Evolutionary conservation across 2,888 invertebrate genomes (phyloP).

Genomic region (Endotricha flammealis): DNA sequence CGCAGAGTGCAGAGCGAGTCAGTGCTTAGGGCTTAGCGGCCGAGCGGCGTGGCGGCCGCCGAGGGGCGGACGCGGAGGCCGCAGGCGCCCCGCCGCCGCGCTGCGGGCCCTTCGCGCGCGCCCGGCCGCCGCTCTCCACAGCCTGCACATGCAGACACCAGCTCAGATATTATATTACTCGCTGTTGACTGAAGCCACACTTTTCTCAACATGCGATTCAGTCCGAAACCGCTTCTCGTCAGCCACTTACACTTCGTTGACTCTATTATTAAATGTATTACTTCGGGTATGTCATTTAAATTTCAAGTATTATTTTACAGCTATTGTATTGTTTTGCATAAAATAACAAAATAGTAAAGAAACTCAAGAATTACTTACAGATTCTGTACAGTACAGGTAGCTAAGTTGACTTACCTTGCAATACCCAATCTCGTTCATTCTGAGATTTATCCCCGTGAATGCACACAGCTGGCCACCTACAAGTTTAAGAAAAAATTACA

Average conservation of each 20-base stretch:
- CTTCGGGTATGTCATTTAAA: constrained; percentile 1
- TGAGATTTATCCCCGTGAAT: constrained; percentile 98
- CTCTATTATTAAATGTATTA: background rate
- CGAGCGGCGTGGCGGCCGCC: constrained; percentile 34
- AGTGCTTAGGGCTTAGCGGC: constrained; percentile 56
- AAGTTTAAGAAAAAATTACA: constrained; percentile 20
- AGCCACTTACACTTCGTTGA: constrained; percentile 20
- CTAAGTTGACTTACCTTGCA: constrained; percentile 83
- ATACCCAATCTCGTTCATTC: constrained; percentile 94
- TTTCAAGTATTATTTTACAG: background rate
- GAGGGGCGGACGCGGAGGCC: constrained; percentile 52
- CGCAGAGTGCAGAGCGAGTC: constrained; percentile 48
- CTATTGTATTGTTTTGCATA: constrained; percentile 1
- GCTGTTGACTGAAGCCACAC: constrained; percentile 30
- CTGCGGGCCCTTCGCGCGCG: constrained; percentile 44
- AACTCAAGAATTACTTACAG: background rate
- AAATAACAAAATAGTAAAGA: constrained; percentile 13
- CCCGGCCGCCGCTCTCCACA: constrained; percentile 59
- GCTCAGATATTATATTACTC: constrained; percentile 37
- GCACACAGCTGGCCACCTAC: constrained; percentile 88
- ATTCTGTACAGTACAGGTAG: background rate
- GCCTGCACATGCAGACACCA: constrained; percentile 74
- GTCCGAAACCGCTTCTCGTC: constrained; percentile 65
- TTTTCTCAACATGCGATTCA: constrained; percentile 33
- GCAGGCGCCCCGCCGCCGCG: constrained; percentile 35